Conservation (phyloP, 2,888 invertebrate species). For the Hyposoter didymator region DNA sequence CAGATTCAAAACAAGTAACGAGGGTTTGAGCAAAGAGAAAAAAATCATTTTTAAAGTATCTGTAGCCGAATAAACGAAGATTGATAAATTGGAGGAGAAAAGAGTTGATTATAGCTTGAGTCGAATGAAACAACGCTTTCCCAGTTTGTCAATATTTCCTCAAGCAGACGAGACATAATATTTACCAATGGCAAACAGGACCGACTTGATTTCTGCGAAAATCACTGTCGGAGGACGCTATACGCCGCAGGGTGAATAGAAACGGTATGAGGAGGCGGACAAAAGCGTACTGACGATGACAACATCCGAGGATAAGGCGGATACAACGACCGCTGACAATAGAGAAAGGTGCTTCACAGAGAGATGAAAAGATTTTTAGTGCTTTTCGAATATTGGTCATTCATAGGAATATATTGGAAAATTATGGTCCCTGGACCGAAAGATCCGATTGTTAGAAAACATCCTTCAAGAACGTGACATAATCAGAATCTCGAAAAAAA, state of each 20-base stretch:
- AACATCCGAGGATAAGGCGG: conserved; percentile 7
- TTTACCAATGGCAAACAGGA: conserved; percentile 23
- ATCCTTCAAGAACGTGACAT: background rate
- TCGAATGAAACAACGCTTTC: background rate
- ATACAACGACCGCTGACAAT: conserved; percentile 49
- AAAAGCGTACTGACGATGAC: conserved; percentile 40
- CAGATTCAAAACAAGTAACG: background rate
- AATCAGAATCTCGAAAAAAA: background rate
- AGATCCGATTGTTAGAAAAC: background rate
- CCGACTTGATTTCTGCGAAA: conserved; percentile 6
- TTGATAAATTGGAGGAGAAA: background rate
- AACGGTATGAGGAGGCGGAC: conserved; percentile 10
- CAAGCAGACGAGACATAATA: conserved; percentile 5
- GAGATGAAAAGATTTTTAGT: conserved; percentile 53
- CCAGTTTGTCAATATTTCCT: conserved; percentile 3
- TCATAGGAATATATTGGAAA: background rate
- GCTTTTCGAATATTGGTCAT: background rate
- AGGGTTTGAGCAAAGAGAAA: background rate
- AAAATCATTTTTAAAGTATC: background rate
- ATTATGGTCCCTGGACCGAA: background rate
- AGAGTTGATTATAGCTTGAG: conserved; percentile 1
- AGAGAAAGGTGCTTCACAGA: conserved; percentile 31
- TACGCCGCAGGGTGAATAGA: conserved; percentile 16
- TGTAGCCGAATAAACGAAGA: background rate
- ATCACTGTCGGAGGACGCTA: conserved; percentile 9